Evolutionary conservation across 2,888 invertebrate genomes (phyloP).

Genomic region (Sipha maydis): DNA sequence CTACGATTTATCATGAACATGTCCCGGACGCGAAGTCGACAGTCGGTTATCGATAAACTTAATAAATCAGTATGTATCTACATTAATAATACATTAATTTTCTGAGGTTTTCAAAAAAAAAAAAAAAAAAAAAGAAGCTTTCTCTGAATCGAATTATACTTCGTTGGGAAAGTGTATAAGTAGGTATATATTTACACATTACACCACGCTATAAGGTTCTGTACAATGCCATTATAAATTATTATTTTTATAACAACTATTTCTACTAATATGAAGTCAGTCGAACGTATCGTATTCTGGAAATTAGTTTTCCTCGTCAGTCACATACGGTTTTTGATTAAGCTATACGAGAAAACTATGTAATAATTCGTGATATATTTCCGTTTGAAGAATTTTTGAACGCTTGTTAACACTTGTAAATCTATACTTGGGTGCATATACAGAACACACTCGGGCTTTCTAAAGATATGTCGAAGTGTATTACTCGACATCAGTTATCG

Average conservation of each 20-base stretch:
- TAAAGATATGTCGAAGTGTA: neutral
- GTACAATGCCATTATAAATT: neutral
- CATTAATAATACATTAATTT: conserved; percentile 30
- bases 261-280: neutral
- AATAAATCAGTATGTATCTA: neutral
- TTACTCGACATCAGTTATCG: neutral
- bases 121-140: neutral
- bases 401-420: neutral
- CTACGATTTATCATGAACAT: no score
- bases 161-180: conserved; percentile 10
- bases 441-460: neutral
- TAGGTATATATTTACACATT: neutral
- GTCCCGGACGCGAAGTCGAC: no score
- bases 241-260: neutral
- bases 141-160: conserved; percentile 9
- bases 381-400: neutral
- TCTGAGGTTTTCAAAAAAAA: neutral
- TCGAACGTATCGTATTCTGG: neutral
- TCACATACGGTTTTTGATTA: no score
- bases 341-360: no score
- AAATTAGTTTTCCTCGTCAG: no score
- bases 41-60: neutral
- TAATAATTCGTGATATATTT: no score
- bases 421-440: neutral
- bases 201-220: neutral